Percentiles rank a stretch among this genome's conserved stretches.
phyloP scores from a whole-genome alignment of 2,113 vertebrate species.

The Atractosteus spatula region DNA sequence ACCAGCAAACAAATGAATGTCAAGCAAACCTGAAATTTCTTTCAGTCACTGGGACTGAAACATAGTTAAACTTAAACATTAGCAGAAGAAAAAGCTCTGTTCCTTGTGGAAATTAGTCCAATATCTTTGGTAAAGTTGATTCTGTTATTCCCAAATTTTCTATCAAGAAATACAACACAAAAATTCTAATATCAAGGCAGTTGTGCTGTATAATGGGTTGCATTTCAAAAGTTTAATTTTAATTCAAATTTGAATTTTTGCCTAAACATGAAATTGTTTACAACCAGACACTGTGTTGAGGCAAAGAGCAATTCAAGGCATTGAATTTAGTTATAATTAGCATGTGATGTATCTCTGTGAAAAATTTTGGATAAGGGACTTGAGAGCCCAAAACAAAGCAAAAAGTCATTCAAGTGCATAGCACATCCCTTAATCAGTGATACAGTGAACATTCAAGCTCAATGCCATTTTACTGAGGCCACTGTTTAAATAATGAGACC shows the following conservation, averaged over 20 bases:
- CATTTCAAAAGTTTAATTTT: background rate
- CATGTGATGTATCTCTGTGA: background rate
- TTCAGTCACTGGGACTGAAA: constrained; percentile 36
- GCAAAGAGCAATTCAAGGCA: constrained; percentile 1
- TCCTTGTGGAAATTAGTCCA: constrained; percentile 67
- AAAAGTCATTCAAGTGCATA: background rate
- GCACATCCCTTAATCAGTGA: no score
- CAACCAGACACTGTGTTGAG: constrained; percentile 1
- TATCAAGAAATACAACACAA: constrained; percentile 44
- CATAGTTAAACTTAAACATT: constrained; percentile 43
- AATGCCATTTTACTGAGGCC: no score
- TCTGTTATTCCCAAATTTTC: constrained; percentile 21
- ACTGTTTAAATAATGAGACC: no score
- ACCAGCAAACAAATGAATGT: constrained; percentile 9
- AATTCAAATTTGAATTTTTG: constrained; percentile 30
- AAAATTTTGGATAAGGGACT: background rate
- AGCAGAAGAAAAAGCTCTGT: constrained; percentile 38
- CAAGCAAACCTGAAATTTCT: constrained; percentile 21
- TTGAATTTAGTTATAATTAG: background rate
- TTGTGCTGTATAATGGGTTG: constrained; percentile 63
- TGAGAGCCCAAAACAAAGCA: background rate
- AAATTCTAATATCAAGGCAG: constrained; percentile 62
- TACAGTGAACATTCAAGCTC: no score
- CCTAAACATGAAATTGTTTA: constrained; percentile 25
- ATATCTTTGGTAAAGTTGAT: constrained; percentile 85